Evolutionary conservation across 2,113 vertebrate species (phyloP).

Genomic region (Xiphorhynchus elegans): DNA sequence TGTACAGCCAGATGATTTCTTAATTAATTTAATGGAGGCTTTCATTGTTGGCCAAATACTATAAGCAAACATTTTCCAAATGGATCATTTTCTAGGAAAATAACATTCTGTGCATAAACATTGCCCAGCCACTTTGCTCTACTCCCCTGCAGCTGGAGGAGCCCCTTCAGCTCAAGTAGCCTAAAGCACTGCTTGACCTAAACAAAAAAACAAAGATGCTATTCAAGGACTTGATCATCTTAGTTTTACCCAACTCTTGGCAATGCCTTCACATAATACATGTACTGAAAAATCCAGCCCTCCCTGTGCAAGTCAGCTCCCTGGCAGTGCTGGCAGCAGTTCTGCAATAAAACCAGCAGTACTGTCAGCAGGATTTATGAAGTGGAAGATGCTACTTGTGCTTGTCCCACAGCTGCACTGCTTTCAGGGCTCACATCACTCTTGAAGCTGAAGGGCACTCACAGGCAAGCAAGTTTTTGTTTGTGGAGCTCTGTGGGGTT

Average conservation of each 20-base stretch:
- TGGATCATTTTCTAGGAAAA: not conserved
- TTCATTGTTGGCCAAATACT: not conserved
- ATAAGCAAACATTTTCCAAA: not conserved
- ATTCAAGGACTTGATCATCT: not conserved
- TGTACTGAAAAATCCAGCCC: not conserved
- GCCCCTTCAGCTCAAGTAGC: not conserved
- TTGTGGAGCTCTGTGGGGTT: not conserved
- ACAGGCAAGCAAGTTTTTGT: not conserved
- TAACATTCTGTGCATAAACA: not conserved
- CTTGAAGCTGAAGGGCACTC: not conserved
- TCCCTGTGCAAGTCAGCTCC: not conserved
- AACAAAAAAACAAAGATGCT: conserved; percentile 3
- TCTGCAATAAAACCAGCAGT: not conserved
- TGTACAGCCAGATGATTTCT: not conserved
- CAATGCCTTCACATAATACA: not conserved
- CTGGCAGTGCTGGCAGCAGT: not conserved
- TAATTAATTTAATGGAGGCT: not conserved
- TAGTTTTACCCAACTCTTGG: not conserved
- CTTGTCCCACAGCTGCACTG: not conserved
- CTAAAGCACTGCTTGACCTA: conserved; percentile 8
- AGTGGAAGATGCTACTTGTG: not conserved
- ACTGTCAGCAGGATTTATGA: not conserved
- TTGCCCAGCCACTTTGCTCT: not conserved
- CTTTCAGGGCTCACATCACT: not conserved
- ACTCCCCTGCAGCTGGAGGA: not conserved